These are phyloP conservation scores for Takifugu ocellatus DNA, from an alignment of 2,797 vertebrate genomes.

Conservation along the genomic window DNA sequence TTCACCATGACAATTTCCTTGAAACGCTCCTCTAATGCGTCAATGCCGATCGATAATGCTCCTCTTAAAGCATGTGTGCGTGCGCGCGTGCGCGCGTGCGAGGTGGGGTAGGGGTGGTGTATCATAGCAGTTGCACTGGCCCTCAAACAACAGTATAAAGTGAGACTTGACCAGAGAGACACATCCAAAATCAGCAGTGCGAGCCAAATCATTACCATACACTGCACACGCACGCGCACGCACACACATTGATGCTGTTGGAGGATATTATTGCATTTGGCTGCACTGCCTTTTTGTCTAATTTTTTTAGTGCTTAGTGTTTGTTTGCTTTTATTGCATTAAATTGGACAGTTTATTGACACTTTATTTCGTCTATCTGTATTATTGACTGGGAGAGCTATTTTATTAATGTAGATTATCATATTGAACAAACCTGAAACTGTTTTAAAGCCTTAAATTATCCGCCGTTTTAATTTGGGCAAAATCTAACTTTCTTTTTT, in stretches of 20 bases:
- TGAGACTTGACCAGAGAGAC: slow-evolving; percentile 40
- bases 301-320: too few relatives aligned
- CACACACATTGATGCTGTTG: too few relatives aligned
- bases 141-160: slow-evolving; percentile 21
- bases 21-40: slow-evolving; percentile 45
- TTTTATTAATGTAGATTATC: too few relatives aligned
- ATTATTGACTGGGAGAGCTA: too few relatives aligned
- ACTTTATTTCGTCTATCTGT: too few relatives aligned
- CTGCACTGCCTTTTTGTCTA: too few relatives aligned
- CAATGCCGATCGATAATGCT: slow-evolving; percentile 53
- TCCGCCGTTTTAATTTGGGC: too few relatives aligned
- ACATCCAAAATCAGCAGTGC: slow-evolving; percentile 42
- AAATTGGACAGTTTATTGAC: not conserved
- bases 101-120: slow-evolving; percentile 21
- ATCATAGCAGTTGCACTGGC: slow-evolving; percentile 39
- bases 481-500: too few relatives aligned
- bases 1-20: slow-evolving; percentile 29
- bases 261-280: too few relatives aligned
- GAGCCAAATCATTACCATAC: slow-evolving; percentile 38
- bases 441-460: too few relatives aligned
- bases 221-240: slow-evolving; percentile 9
- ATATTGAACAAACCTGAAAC: too few relatives aligned
- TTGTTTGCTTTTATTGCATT: not conserved
- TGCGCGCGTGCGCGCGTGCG: slow-evolving; percentile 6
- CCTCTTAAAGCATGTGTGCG: slow-evolving; percentile 7